Percentiles rank a stretch among this genome's conserved stretches.
These are phyloP conservation scores for Trissoscelio sp. DNA, from an alignment of 2,888 invertebrate genomes.

Conservation along the genomic window DNA sequence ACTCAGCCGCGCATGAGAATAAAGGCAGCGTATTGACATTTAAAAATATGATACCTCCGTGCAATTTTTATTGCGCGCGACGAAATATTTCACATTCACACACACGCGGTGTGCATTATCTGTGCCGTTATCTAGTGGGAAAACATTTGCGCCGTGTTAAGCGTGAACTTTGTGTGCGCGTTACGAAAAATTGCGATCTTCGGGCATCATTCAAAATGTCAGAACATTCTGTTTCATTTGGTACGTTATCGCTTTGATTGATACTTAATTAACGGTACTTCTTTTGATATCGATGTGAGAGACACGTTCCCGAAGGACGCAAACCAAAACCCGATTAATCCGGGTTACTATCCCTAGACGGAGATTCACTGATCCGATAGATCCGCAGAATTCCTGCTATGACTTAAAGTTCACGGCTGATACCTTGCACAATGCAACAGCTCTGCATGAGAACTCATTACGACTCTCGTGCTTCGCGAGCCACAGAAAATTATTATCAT, in stretches of 20 bases:
- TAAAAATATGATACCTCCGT: constrained; percentile 40
- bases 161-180: constrained; percentile 47
- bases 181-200: constrained; percentile 35
- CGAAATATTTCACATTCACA: constrained; percentile 54
- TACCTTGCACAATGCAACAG: constrained; percentile 70
- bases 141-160: constrained; percentile 32
- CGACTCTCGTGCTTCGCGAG: constrained; percentile 66
- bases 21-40: constrained; percentile 35
- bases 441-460: constrained; percentile 67
- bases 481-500: constrained; percentile 66
- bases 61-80: constrained; percentile 22
- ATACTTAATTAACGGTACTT: constrained; percentile 9
- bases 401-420: constrained; percentile 73
- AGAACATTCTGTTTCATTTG: background rate
- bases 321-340: background rate
- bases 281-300: background rate
- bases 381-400: constrained; percentile 69
- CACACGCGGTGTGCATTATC: constrained; percentile 45
- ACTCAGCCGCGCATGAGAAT: constrained; percentile 22
- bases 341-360: constrained; percentile 21
- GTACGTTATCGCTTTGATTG: constrained; percentile 14
- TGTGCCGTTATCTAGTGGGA: constrained; percentile 42
- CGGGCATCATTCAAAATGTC: constrained; percentile 48
- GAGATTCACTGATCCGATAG: constrained; percentile 46
- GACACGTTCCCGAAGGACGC: constrained; percentile 15